These are phyloP conservation scores for Dinocampus coccinellae DNA, from an alignment of 2,888 invertebrate genomes.

Conservation along the genomic window DNA sequence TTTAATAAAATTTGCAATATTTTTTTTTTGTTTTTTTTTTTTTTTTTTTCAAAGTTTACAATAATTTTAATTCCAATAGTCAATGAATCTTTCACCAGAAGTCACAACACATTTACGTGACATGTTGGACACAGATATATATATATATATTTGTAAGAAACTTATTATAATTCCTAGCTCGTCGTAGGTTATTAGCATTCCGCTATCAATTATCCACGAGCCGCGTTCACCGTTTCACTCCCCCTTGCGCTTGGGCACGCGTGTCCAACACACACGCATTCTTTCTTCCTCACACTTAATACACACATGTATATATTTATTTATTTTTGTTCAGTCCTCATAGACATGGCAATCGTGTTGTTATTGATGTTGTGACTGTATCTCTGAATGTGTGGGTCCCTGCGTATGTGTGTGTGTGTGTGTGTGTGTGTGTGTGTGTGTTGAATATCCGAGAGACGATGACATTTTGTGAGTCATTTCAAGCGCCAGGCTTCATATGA, in stretches of 20 bases:
- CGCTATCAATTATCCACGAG: slow-evolving; percentile 65
- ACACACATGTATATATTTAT: slow-evolving; percentile 12
- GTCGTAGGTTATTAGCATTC: slow-evolving; percentile 66
- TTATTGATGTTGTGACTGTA: too few species aligned
- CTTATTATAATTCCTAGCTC: slow-evolving; percentile 65
- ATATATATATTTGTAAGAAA: slow-evolving; percentile 50
- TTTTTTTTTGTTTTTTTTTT: neutral
- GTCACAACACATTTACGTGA: slow-evolving; percentile 17
- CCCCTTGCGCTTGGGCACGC: slow-evolving; percentile 41
- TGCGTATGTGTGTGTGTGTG: too few species aligned
- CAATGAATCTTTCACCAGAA: slow-evolving; percentile 6
- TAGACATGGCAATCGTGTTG: neutral
- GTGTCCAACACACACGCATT: slow-evolving; percentile 33
- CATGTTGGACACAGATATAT: slow-evolving; percentile 5
- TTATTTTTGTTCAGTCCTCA: neutral
- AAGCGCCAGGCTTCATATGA: slow-evolving; percentile 25
- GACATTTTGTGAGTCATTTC: slow-evolving; percentile 43
- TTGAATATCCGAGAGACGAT: neutral
- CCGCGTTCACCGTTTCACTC: slow-evolving; percentile 47
- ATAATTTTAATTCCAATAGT: neutral
- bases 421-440: too few species aligned
- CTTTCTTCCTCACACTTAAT: slow-evolving; percentile 29
- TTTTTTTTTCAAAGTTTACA: neutral
- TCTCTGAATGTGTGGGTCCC: too few species aligned
- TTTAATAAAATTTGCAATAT: neutral